Evolutionary conservation across 2,113 vertebrate species (phyloP), one percentile per base, ranked within the genome.

Genomic region (Orientallactaga bullata): DNA sequence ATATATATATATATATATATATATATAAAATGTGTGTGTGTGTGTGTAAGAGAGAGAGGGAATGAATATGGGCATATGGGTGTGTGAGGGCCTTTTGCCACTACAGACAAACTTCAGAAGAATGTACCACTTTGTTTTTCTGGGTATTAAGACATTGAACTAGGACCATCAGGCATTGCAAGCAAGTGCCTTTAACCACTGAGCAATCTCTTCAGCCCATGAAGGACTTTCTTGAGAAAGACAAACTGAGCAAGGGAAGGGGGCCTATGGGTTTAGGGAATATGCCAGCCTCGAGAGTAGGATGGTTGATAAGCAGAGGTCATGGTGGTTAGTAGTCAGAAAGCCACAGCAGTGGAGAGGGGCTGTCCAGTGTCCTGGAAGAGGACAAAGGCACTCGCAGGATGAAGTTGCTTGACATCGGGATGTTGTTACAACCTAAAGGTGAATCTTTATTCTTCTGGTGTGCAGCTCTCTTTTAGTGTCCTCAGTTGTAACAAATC

Each of bases 401-500:
- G 58, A 55, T 12, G 85, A 51, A 87, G 32, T 42, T n/a, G 15
- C 47, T 32, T n/a, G 47, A 73, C 15, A n/a, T 68, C 37, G 35
- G 65, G 47, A 20, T 71, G 8, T 28, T 63, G 28, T 18, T 74
- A 20, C 12, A 24, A 51, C 68, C 37, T n/a, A 20, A 61, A 63
- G 58, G 55, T 42, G 28, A 47, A 39, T 30, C 23, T 20, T 68
- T 69, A 21, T 74, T 88, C 3, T 69, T 20, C 39, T 91, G 65
- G 60, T 55, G 51, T 74, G 23, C 51, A 73, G 21, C 68, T 26
- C 7, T 86, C 15, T 51, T 37, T 89, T 65, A 28, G n/a, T 61
- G 37, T 68, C 47, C 84, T 78, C 78, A 88, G 74, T 90, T 82
- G 37, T 55, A 71, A 23, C 68, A 90, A 26, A 61, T 80, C 47